phyloP scores from a whole-genome alignment of 2,888 invertebrate species.

The Hypomecis atomaria region DNA sequence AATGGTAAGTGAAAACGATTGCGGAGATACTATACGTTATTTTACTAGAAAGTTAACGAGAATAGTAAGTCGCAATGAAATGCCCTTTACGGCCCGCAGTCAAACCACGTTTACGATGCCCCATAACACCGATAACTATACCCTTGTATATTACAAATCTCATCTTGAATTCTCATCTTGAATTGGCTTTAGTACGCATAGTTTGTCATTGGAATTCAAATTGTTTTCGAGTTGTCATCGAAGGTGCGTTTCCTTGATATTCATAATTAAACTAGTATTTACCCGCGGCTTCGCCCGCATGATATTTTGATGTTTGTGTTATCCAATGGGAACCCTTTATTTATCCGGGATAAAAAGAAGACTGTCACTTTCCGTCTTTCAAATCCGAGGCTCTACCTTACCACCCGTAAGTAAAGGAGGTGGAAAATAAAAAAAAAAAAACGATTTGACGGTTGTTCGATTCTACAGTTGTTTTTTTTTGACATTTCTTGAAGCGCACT shows the following conservation, averaged over 20 bases:
- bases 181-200: constrained; percentile 40
- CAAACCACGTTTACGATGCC: constrained; percentile 52
- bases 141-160: constrained; percentile 52
- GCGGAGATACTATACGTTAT: constrained; percentile 24
- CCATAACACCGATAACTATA: constrained; percentile 47
- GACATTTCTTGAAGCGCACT: no score
- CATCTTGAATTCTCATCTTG: constrained; percentile 46
- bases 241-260: constrained; percentile 55
- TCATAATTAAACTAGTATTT: constrained; percentile 25
- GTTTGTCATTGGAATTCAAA: constrained; percentile 57
- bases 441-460: no score
- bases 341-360: no score
- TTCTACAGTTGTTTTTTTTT: no score
- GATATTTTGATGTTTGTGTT: no score
- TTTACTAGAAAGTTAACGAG: constrained; percentile 31
- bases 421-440: no score
- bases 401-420: no score
- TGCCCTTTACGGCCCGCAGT: constrained; percentile 35
- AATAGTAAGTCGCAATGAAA: constrained; percentile 38
- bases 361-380: no score
- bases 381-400: no score
- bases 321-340: no score
- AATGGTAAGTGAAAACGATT: constrained; percentile 25
- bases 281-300: no score
- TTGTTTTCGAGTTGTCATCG: constrained; percentile 56